Base-by-base conservation (phyloP, 2,113 vertebrate genomes). In the Seriola quinqueradiata region DNA sequence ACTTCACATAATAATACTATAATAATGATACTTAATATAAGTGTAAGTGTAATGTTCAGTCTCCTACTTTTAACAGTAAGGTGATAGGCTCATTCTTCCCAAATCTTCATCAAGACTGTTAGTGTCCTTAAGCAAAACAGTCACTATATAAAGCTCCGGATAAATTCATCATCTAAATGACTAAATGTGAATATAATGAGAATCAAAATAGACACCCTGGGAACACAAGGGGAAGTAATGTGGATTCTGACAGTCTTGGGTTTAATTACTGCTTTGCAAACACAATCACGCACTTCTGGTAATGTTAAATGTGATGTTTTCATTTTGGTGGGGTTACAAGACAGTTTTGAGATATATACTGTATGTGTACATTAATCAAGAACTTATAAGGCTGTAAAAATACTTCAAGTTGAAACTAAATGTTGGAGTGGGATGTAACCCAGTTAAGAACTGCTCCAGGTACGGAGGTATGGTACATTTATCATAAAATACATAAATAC, bases 241-340 rank as follows among this genome's bases (percentile, higher is more conserved):
- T 77, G 34, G 40, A 55, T 70, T 70, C 44, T 74, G 68, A 40
- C 23, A 68, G 60, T 70, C 67, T 36, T 59, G 38, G 52, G 36
- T 76, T 78, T 77, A 79, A 79, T 86, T 57, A 66, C 72, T 57
- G n/a, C 36, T 54, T 59, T 40, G 46, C 23, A 71, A 63, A 80
- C 16, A 73, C 52, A 59, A 28, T 60, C 12, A 64, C 55, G 21
- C 36, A 44, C 14, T 42, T 52, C 2, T n/a, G 54, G 8, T 4
- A 70, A 63, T 40, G 58, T 57, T 17, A 38, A 68, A 72, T 61
- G 57, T 23, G n/a, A 42, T 23, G 23, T 58, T 42, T 23, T 64
- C 8, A 34, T 77, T 32, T 69, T 38, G 32, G 6, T 11, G 9
- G 40, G 40, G 40, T 36, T 36, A 36, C 34, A 36, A 36, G 6